These are phyloP conservation scores for Tringa solitaria DNA, from an alignment of 2,113 vertebrate genomes.

Conservation along the genomic window DNA sequence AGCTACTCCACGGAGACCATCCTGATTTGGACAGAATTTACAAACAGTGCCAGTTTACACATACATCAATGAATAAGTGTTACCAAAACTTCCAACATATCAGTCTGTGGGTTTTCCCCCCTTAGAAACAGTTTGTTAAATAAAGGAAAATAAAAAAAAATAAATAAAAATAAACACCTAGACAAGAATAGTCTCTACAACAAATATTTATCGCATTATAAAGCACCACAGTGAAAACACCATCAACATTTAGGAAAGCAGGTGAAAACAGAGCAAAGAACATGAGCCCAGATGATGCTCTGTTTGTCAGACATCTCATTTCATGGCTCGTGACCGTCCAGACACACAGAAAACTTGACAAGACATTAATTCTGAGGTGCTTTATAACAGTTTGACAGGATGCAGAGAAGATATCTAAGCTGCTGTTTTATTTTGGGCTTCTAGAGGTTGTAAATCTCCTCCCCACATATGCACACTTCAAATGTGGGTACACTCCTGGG, in stretches of 20 bases:
- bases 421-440: slow-evolving; percentile 3
- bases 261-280: not conserved
- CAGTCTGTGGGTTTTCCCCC: not conserved
- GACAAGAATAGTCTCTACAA: not conserved
- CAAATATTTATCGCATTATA: slow-evolving; percentile 27
- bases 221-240: slow-evolving; percentile 44
- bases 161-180: not conserved
- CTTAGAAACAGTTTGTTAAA: not conserved
- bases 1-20: not conserved
- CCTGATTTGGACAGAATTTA: slow-evolving; percentile 27
- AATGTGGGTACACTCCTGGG: not conserved
- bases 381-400: slow-evolving; percentile 43
- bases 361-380: not conserved
- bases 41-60: not conserved
- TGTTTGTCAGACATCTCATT: not conserved
- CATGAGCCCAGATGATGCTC: not conserved
- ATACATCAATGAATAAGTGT: not conserved
- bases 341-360: not conserved
- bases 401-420: not conserved
- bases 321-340: not conserved
- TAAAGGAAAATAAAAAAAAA: not conserved
- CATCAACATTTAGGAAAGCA: not conserved
- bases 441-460: not conserved
- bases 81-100: not conserved
- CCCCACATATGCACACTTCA: not conserved